A percentile compares a stretch with the other conserved stretches of the same genome.
phyloP scores from a whole-genome alignment of 2,113 vertebrate genomes.

The Elgaria multicarinata region DNA sequence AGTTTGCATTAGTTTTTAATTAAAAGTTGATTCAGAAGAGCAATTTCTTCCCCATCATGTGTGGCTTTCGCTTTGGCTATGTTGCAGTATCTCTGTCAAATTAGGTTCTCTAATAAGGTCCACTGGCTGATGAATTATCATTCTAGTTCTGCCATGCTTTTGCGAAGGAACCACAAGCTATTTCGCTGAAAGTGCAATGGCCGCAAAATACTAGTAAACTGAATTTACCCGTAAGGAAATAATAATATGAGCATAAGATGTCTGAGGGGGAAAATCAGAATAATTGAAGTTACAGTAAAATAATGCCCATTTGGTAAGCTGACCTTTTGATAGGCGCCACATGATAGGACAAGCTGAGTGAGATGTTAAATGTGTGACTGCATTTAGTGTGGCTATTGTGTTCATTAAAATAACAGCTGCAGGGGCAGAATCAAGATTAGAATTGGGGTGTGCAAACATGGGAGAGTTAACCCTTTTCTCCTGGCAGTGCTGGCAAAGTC shows the following conservation, averaged over 20 bases:
- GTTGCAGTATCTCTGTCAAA: not conserved
- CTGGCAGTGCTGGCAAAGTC: too few species aligned
- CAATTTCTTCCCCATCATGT: not conserved
- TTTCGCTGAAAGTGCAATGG: not conserved
- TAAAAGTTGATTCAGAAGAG: not conserved
- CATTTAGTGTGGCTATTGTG: not conserved
- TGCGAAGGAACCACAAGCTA: not conserved
- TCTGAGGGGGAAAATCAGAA: not conserved
- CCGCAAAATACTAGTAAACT: constrained; percentile 1
- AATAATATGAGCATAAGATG: not conserved
- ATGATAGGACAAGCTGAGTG: not conserved
- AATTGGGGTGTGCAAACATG: not conserved
- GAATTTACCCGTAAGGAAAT: constrained; percentile 40
- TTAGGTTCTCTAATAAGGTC: not conserved
- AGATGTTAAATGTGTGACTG: not conserved
- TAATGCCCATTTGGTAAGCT: not conserved
- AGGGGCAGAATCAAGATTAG: not conserved
- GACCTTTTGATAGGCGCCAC: not conserved
- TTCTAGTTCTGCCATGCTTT: not conserved
- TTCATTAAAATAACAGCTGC: not conserved
- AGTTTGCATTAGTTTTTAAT: not conserved
- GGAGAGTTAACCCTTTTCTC: not conserved
- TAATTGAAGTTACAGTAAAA: not conserved
- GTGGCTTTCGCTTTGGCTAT: not conserved
- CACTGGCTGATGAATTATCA: not conserved